These are phyloP conservation scores for Drosophila nigromelanica DNA, from an alignment of 1,140 invertebrate genomes.

Conservation along the genomic window DNA sequence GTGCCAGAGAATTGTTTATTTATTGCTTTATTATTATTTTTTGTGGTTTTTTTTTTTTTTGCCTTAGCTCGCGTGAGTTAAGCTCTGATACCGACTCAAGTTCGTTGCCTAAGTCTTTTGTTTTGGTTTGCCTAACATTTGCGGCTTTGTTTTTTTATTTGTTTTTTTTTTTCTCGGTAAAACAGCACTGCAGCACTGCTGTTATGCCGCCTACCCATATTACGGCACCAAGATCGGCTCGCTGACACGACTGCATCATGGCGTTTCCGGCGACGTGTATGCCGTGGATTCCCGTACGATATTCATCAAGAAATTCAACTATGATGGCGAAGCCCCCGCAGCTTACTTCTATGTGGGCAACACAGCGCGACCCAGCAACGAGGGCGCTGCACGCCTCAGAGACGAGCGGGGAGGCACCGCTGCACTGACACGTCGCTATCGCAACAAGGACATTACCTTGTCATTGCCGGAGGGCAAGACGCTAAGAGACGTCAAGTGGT, in stretches of 20 bases:
- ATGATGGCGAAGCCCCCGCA: constrained; percentile 95
- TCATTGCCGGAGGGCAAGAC: constrained; percentile 94
- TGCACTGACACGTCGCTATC: constrained; percentile 89
- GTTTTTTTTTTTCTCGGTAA: constrained; percentile 35
- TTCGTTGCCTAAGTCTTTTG: constrained; percentile 82
- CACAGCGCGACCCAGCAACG: constrained; percentile 86
- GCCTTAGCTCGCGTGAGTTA: constrained; percentile 10
- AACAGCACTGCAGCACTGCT: constrained; percentile 53
- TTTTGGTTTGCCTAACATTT: constrained; percentile 45
- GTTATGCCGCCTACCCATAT: constrained; percentile 85
- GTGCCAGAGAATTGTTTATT: constrained; percentile 27
- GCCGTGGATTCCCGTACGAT: constrained; percentile 94
- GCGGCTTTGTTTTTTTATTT: constrained; percentile 27
- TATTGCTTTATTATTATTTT: constrained; percentile 37
- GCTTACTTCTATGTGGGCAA: constrained; percentile 94
- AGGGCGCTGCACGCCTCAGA: constrained; percentile 89
- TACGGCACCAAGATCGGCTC: constrained; percentile 91
- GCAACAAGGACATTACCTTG: constrained; percentile 91
- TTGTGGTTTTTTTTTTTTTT: neutral
- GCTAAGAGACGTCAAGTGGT: constrained; percentile 92
- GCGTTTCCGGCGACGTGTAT: constrained; percentile 93
- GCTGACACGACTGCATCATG: constrained; percentile 91
- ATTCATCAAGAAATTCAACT: constrained; percentile 93
- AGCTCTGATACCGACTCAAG: constrained; percentile 41
- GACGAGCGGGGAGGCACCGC: constrained; percentile 91